These are phyloP conservation scores for Indicator maculatus DNA, from an alignment of 2,113 vertebrate genomes.

Conservation along the genomic window DNA sequence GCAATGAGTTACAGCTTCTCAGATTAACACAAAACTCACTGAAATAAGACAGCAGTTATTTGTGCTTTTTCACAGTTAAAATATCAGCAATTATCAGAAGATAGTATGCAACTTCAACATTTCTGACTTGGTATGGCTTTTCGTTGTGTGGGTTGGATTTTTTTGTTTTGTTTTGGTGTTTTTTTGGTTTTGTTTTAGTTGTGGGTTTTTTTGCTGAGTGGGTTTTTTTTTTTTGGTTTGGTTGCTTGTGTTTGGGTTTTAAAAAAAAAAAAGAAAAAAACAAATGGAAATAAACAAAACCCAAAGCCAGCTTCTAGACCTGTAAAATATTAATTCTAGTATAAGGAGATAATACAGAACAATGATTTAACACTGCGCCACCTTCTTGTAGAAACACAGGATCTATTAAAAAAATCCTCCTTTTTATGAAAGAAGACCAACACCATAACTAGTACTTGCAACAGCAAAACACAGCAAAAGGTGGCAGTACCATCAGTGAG, in stretches of 20 bases:
- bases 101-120: not conserved
- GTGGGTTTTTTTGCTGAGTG: too few species aligned
- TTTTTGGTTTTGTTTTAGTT: not conserved
- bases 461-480: not conserved
- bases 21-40: not conserved
- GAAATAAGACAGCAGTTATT: not conserved
- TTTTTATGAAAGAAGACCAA: not conserved
- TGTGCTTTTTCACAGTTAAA: not conserved
- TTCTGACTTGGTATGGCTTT: not conserved
- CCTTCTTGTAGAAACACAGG: not conserved
- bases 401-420: not conserved
- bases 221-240: too few species aligned
- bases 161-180: not conserved
- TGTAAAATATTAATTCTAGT: not conserved
- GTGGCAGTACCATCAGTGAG: not conserved
- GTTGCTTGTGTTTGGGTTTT: not conserved
- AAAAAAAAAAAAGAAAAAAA: too few species aligned
- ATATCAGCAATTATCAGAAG: not conserved
- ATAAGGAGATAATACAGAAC: not conserved
- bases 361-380: not conserved
- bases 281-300: too few species aligned
- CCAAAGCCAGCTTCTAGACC: not conserved
- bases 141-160: too few species aligned
- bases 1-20: not conserved
- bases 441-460: not conserved